Evolutionary conservation across 2,797 vertebrate species (phyloP).

Genomic region (Pachyuromys duprasi): DNA sequence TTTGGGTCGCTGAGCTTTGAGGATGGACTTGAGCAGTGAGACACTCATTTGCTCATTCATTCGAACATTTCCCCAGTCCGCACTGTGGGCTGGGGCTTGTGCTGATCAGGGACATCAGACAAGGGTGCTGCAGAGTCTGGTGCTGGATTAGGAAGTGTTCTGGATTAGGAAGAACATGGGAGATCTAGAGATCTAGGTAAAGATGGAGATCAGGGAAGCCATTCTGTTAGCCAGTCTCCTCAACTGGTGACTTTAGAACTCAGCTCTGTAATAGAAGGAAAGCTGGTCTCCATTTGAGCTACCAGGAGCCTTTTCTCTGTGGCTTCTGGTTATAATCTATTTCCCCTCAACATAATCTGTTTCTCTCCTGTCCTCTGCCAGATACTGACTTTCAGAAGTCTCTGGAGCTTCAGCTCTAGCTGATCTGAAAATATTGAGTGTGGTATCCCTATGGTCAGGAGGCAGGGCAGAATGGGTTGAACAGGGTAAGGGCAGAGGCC

Average conservation of each 20-base stretch:
- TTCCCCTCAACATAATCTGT: background rate
- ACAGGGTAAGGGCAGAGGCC: background rate
- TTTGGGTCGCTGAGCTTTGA: conserved; percentile 19
- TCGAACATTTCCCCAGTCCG: conserved; percentile 24
- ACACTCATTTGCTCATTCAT: background rate
- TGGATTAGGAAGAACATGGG: background rate
- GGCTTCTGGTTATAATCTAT: background rate
- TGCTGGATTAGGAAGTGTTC: background rate
- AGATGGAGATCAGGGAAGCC: background rate
- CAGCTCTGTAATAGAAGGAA: conserved; percentile 2
- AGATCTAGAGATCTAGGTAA: conserved; percentile 9
- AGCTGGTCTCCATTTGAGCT: background rate
- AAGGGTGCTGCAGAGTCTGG: background rate
- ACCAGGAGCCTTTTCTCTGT: background rate
- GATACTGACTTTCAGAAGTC: background rate
- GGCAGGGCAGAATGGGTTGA: background rate
- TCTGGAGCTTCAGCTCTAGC: background rate
- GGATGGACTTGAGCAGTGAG: background rate
- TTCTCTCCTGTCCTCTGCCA: background rate
- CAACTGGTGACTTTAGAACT: background rate
- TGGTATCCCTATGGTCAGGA: background rate
- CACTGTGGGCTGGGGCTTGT: background rate
- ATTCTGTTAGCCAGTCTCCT: background rate
- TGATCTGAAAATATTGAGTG: background rate
- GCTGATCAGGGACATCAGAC: background rate